Percentiles rank a stretch among this genome's conserved stretches.
These are phyloP conservation scores for Cyanocitta stelleri DNA, from an alignment of 2,113 vertebrate species.

Conservation along the genomic window DNA sequence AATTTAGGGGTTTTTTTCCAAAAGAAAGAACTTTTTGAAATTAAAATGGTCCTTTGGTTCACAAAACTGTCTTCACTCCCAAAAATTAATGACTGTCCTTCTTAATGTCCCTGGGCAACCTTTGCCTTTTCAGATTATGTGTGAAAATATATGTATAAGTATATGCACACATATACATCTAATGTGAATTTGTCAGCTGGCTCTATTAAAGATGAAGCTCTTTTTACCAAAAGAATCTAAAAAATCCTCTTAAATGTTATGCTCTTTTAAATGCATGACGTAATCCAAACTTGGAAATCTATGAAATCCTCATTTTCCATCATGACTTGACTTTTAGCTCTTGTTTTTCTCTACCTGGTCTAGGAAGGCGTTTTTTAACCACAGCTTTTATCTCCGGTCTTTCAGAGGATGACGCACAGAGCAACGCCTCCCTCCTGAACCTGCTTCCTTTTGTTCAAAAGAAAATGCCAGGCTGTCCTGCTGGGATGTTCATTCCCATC, in stretches of 20 bases:
- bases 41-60: not conserved
- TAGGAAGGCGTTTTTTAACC: not conserved
- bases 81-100: not conserved
- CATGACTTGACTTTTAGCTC: not conserved
- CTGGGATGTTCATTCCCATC: not conserved
- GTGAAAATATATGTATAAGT: not conserved
- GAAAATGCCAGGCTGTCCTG: not conserved
- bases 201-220: not conserved
- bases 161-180: accelerated
- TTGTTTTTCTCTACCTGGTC: not conserved
- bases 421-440: not conserved
- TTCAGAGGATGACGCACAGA: not conserved
- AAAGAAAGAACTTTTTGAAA: not conserved
- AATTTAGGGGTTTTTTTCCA: not conserved
- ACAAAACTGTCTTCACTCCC: not conserved
- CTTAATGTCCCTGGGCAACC: not conserved
- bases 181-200: not conserved
- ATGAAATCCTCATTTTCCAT: not conserved
- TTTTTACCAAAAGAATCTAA: not conserved
- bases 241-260: not conserved
- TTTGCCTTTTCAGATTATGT: not conserved
- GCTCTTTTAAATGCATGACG: not conserved
- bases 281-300: not conserved
- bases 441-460: not conserved
- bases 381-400: accelerated